Evolutionary conservation across 1,140 invertebrate genomes (phyloP).

Genomic region (Leptinotarsa undecemlineata): DNA sequence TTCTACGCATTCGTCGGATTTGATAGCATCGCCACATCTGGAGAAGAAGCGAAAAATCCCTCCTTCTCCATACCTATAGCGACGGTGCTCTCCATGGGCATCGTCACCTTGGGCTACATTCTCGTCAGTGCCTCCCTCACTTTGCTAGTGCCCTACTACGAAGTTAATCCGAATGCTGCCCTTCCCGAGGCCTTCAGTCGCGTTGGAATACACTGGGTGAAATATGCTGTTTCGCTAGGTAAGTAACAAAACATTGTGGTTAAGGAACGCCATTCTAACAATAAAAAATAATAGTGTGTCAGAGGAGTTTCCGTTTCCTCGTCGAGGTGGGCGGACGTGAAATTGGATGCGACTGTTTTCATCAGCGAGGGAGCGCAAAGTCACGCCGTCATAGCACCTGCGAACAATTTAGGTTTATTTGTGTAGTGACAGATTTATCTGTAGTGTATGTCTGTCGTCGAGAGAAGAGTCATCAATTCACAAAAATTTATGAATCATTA

Average conservation of each 20-base stretch:
- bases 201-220: conserved; percentile 78
- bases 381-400: no score
- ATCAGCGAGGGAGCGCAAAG: no score
- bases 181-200: conserved; percentile 81
- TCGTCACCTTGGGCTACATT: conserved; percentile 79
- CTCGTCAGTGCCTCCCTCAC: conserved; percentile 82
- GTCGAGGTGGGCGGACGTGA: no score
- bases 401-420: no score
- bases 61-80: conserved; percentile 79
- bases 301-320: no score
- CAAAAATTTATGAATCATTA: no score
- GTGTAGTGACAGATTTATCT: no score
- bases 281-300: no score
- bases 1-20: conserved; percentile 90
- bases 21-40: conserved; percentile 84
- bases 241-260: conserved; percentile 47
- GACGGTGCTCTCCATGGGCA: conserved; percentile 76
- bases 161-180: conserved; percentile 75
- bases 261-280: background rate
- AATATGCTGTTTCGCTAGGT: conserved; percentile 84
- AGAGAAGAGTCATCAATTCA: no score
- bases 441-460: no score
- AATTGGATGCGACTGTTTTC: no score
- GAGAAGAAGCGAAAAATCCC: conserved; percentile 84
- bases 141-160: conserved; percentile 79